phyloP scores from a whole-genome alignment of 2,888 invertebrate species.

The Alloplasta piceator region DNA sequence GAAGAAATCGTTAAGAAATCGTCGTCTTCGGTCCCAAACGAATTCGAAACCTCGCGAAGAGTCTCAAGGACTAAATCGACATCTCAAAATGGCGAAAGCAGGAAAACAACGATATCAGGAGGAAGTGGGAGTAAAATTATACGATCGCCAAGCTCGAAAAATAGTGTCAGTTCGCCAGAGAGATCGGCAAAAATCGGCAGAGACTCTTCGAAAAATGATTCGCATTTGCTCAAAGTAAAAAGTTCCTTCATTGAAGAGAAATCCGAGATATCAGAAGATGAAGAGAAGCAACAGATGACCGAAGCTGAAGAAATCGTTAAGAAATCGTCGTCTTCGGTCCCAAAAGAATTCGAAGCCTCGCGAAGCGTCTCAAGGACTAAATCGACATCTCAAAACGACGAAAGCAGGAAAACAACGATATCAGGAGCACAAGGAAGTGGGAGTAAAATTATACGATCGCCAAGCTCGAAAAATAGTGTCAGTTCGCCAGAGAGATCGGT shows the following conservation, averaged over 20 bases:
- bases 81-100: conserved; percentile 9
- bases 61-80: conserved; percentile 16
- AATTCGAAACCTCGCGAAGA: conserved; percentile 6
- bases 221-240: not conserved
- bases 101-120: not conserved
- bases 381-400: conserved; percentile 16
- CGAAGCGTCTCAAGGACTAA: conserved; percentile 12
- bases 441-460: not conserved
- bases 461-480: not conserved
- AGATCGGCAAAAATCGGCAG: not conserved
- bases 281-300: not conserved
- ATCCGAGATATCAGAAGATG: not conserved
- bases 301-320: not conserved
- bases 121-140: not conserved
- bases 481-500: not conserved
- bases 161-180: not conserved
- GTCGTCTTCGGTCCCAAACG: not conserved
- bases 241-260: not conserved
- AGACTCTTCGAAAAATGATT: not conserved
- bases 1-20: conserved; percentile 22
- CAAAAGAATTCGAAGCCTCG: not conserved
- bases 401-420: not conserved
- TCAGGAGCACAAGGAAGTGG: not conserved
- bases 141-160: not conserved
- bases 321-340: not conserved